Evolutionary conservation across 2,113 vertebrate genomes (phyloP).

Genomic region (Myrmecobius fasciatus): DNA sequence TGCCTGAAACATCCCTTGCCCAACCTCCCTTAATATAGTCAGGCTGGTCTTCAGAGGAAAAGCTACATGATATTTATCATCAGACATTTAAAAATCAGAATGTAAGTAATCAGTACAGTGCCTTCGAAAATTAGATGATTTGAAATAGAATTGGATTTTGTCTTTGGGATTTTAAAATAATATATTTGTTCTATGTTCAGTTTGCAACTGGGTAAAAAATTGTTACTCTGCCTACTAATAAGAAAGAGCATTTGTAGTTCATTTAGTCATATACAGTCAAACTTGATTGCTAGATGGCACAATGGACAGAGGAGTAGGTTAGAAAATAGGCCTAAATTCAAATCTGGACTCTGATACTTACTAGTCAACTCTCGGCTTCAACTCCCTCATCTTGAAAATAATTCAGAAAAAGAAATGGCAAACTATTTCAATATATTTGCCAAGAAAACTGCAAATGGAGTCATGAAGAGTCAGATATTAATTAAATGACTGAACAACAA

Average conservation of each 20-base stretch:
- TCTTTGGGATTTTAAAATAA: constrained; percentile 45
- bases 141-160: constrained; percentile 55
- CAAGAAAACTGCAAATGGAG: too few species aligned
- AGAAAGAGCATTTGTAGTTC: background rate
- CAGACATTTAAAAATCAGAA: background rate
- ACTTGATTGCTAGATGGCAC: background rate
- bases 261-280: constrained; percentile 30
- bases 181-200: constrained; percentile 36
- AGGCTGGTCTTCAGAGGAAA: constrained; percentile 13
- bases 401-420: too few species aligned
- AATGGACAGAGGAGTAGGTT: too few species aligned
- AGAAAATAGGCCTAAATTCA: too few species aligned
- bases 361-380: too few species aligned
- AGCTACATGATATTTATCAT: background rate
- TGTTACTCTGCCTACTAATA: background rate
- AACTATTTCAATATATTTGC: too few species aligned
- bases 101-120: constrained; percentile 27
- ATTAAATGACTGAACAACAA: too few species aligned
- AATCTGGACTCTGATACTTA: too few species aligned
- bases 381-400: too few species aligned
- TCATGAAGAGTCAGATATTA: too few species aligned
- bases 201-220: constrained; percentile 59
- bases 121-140: constrained; percentile 31
- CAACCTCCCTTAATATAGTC: background rate
- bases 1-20: background rate